phyloP scores from a whole-genome alignment of 1,140 invertebrate genomes.

The Drosophila sucinea region DNA sequence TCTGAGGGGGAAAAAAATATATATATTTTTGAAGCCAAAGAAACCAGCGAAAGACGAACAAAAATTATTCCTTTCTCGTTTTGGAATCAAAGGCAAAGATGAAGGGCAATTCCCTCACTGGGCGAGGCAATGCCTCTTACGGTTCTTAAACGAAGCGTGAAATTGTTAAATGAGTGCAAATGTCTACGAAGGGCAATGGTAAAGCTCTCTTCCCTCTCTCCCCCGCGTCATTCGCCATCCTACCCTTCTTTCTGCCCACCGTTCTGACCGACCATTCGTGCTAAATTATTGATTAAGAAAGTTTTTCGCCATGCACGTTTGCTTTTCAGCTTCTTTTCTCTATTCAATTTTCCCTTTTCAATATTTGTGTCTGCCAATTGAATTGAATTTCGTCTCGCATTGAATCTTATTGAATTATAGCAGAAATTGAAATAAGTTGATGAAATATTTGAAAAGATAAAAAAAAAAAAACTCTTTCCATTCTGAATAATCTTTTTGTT shows the following conservation, averaged over 20 bases:
- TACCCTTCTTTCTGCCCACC: slow-evolving; percentile 24
- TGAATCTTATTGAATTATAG: slow-evolving; percentile 32
- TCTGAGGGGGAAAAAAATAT: slow-evolving; percentile 13
- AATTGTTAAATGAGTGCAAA: slow-evolving; percentile 82
- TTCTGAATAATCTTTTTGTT: too few relatives aligned
- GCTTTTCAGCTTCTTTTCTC: slow-evolving; percentile 25
- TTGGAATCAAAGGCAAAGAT: slow-evolving; percentile 55
- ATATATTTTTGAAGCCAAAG: neutral
- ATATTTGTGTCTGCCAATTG: slow-evolving; percentile 33
- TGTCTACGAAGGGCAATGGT: slow-evolving; percentile 32
- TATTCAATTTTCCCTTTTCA: slow-evolving; percentile 1
- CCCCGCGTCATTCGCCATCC: neutral
- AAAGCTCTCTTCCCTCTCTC: neutral
- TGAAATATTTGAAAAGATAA: neutral
- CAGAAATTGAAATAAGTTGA: slow-evolving; percentile 5
- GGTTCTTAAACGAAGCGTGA: slow-evolving; percentile 76
- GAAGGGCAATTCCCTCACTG: slow-evolving; percentile 29
- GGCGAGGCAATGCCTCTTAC: slow-evolving; percentile 51
- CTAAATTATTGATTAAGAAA: slow-evolving; percentile 78
- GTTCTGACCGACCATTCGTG: slow-evolving; percentile 9
- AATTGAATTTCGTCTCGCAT: slow-evolving; percentile 38
- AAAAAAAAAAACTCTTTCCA: neutral
- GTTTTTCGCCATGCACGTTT: slow-evolving; percentile 54
- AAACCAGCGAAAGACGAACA: slow-evolving; percentile 6
- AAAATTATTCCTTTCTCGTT: slow-evolving; percentile 28